These are phyloP conservation scores for Anoura caudifer DNA, from an alignment of 2,113 vertebrate species.

Conservation along the genomic window DNA sequence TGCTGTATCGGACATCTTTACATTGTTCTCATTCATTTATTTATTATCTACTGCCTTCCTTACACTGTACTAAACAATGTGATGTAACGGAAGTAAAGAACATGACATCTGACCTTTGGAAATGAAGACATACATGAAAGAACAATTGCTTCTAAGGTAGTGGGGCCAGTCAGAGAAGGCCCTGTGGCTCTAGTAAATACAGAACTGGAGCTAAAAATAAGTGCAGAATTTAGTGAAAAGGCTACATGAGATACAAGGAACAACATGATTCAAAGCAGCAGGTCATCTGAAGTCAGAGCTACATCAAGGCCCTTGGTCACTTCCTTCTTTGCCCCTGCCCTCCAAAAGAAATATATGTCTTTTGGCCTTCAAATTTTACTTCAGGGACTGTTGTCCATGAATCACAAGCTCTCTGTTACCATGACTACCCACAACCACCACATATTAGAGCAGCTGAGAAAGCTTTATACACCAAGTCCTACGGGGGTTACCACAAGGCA, in stretches of 20 bases:
- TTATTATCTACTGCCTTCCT: neutral
- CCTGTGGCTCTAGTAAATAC: neutral
- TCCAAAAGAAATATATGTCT: neutral
- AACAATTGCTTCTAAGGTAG: constrained; percentile 1
- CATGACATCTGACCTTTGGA: neutral
- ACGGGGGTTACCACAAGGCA: neutral
- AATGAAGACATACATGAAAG: constrained; percentile 28
- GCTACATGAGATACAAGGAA: neutral
- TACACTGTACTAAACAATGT: neutral
- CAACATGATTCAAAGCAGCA: constrained; percentile 14
- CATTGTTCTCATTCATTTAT: constrained; percentile 11
- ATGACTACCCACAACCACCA: neutral
- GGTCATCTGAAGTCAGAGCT: constrained; percentile 20
- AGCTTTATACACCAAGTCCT: neutral
- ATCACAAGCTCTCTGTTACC: neutral
- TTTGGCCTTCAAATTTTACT: constrained; percentile 49
- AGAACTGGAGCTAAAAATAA: neutral
- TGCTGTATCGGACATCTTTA: neutral
- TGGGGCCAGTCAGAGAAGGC: neutral
- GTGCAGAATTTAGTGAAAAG: constrained; percentile 1
- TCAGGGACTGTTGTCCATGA: constrained; percentile 6
- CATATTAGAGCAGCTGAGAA: neutral
- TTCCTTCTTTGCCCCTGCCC: neutral
- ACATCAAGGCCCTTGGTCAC: neutral
- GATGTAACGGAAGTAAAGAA: constrained; percentile 25